Evolutionary conservation across 92 coral and sea anemone species (phyloP), one percentile per base, ranked within the genome.

Genomic region (Paragorgia papillata): DNA sequence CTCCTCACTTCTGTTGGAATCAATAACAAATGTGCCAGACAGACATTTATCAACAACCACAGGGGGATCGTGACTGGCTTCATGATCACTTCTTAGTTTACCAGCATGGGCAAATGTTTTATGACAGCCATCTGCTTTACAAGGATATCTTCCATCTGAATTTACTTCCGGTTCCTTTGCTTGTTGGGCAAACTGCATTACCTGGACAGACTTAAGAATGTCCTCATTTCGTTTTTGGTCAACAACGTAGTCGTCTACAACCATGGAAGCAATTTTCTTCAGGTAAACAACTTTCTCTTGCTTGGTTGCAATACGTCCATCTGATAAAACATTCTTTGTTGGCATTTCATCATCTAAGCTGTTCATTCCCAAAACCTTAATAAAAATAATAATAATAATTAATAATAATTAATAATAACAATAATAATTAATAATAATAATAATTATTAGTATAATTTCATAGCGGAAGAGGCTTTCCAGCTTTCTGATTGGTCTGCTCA

Each of bases 161-260:
- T 84, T 74, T 39, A 83, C 69, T 26, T 57, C 59, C 44, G 78
- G 80, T 18, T 66, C 66, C 56, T 41, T 79, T 22, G 74, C 62
- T 9, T 80, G 53, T 34, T 34, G 50, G 61, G 83, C 73, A 51
- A 22, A 62, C 55, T 86, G 60, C 67, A 86, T 65, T 17, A 25
- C 12, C 39, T 41, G 67, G 26, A 80, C 83, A 6, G 83, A 46
- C 25, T 69, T 29, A 26, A 69, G 81, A 39, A 89, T 79, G n/a
- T 33, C 39, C 56, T 66, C 64, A 73, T 84, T 90, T 19, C 84
- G 51, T 19, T 56, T 69, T 69, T 79, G 58, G 66, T 90, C 86
- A 5, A 90, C 82, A 17, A 90, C 85, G 60, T 61, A 90, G 10
- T 76, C 63, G 70, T 90, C 88, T 1, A 90, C 91, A 57, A 90